Evolutionary conservation across 2,797 vertebrate species (phyloP), one percentile per base, ranked within the genome.

Genomic region (Tympanoctomys barrerae): DNA sequence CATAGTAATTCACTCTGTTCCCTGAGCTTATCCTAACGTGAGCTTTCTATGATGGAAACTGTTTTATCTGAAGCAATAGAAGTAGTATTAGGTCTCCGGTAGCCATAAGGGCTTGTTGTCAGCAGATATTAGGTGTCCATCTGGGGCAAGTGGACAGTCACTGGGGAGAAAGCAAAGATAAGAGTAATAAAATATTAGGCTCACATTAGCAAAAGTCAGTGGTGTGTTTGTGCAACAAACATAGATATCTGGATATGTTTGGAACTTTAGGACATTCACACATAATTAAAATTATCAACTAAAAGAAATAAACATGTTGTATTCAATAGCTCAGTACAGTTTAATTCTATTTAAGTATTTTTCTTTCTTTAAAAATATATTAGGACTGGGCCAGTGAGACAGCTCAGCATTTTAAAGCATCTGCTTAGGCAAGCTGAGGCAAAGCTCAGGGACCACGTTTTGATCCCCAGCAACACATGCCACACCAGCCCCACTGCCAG

Each of bases 31-130:
- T 93, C 57, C 71, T 75, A 85, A 94, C 68, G 78, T 84, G 77
- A 79, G 57, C 66, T 90, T 90, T 94, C 80, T 83, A 31, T 1
- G 83, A 18, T 87, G 62, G 88, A 77, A 87, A 92, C 90, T 83
- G 42, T 77, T 80, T 97, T 94, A 92, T 77, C 62, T 21, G 33
- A 21, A 71, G 36, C 79, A 75, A 79, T 95, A 70, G 93, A 94
- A 78, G 85, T 71, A 92, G 86, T 94, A 64, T 31, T 77, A 86
- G 42, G 13, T 49, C 31, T 66, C 46, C 90, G 64, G 39, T 59
- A 97, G 70, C 36, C 75, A 54, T 80, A 89, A 86, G 22, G 26
- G 54, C 77, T 89, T 81, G 79, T 66, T 66, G 81, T 92, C 26
- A 88, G 49, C 19, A 70, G 24, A 87, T 94, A 94, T 61, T 83